phyloP scores from a whole-genome alignment of 2,113 vertebrate genomes.

The Saguinus imperator region DNA sequence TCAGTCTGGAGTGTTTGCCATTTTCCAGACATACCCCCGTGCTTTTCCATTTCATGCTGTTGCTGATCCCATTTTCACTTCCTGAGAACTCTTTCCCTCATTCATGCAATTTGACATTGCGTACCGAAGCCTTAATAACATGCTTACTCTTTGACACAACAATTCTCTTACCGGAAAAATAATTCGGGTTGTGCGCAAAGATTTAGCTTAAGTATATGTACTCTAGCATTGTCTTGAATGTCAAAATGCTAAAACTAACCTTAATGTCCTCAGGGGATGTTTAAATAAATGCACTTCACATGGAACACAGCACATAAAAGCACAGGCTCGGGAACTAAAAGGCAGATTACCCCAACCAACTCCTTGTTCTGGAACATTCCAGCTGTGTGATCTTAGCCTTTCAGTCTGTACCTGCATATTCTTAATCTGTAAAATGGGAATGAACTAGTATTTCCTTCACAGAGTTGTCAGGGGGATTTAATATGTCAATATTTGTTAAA shows the following conservation, averaged over 20 bases:
- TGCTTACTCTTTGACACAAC: neutral
- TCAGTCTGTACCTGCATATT: neutral
- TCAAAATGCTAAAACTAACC: neutral
- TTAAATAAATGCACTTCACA: neutral
- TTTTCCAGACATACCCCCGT: neutral
- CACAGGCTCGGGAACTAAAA: neutral
- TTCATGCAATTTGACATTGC: neutral
- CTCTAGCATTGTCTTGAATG: neutral
- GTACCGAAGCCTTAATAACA: neutral
- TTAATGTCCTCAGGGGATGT: neutral
- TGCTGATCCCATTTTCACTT: neutral
- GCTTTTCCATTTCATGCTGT: neutral
- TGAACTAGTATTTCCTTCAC: neutral
- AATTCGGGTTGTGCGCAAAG: neutral
- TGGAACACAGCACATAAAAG: neutral
- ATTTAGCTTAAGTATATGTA: neutral
- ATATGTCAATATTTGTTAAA: neutral
- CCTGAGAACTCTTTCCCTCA: neutral
- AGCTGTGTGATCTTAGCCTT: neutral
- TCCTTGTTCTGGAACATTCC: neutral
- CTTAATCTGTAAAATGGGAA: neutral
- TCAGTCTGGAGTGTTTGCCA: conserved; percentile 16
- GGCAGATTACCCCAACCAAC: neutral
- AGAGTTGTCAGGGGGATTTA: neutral
- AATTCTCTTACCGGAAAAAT: neutral